Evolutionary conservation across 2,113 vertebrate species (phyloP), one percentile per base, ranked within the genome.

Genomic region (Onychorhynchus coronatus): DNA sequence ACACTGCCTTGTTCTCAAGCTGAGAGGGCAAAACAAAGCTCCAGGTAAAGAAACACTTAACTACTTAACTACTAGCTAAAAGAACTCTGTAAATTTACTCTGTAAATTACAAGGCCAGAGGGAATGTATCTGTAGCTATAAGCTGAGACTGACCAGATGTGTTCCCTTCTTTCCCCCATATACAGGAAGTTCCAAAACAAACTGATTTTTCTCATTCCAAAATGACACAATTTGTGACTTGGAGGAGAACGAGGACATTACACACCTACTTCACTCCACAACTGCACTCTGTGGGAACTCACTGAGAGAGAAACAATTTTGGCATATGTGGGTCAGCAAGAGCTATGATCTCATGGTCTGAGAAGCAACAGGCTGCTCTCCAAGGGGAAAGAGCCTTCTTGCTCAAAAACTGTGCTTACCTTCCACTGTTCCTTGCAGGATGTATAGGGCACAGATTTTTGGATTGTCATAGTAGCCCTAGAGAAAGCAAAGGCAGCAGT

Each of bases 381-480:
- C 92, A 95, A 96, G 56, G 7, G n/a, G 82, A 11, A 94, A 86
- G 65, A 68, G 73, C 63, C 41, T 83, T 65, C 91, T 96, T 80
- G 44, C 89, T 71, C 22, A 79, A 73, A 79, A 90, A 42, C 37
- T 25, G 39, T 84, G 96, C 98, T 98, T 97, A 99, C 99, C 99
- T 79, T 99, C 99, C 95, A 98, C 97, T 71, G 98, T 99, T 94
- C 99, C 99, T 91, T 99, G 99, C 98, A 99, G 99, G 79, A 99
- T 99, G 66, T 99, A 99, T 20, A 99, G 98, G 21, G 99, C 99
- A 92, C 99, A 99, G 89, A 99, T 97, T 97, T 99, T 99, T 1
- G 99, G 99, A 98, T 99, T 99, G 98, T 99, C 99, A 93, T 99
- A 99, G 97, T 99, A 99, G 97, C 99, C 99, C 99, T 99, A 97